Conservation (phyloP, 2,113 vertebrate genomes). For the Tachysurus fulvidraco region DNA sequence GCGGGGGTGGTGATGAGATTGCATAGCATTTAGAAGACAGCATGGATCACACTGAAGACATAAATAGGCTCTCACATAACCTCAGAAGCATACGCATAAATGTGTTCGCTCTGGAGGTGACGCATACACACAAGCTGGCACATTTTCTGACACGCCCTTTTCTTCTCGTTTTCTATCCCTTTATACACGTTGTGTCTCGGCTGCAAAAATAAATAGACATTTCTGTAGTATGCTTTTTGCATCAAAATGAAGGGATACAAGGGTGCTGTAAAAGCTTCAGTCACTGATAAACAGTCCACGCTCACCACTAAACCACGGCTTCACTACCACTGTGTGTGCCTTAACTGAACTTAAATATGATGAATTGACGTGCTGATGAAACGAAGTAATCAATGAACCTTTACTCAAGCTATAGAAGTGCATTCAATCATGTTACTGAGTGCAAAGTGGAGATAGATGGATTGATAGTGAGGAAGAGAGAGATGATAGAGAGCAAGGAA, state of each 20-base stretch:
- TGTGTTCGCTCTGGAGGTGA: not conserved
- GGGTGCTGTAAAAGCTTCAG: constrained; percentile 18
- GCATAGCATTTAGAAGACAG: constrained; percentile 41
- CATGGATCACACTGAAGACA: constrained; percentile 14
- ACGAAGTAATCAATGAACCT: constrained; percentile 27
- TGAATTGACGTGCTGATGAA: constrained; percentile 13
- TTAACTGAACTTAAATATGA: constrained; percentile 46
- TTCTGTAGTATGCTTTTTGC: not conserved
- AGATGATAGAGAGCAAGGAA: not conserved
- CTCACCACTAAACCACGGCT: constrained; percentile 23
- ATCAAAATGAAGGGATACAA: not conserved
- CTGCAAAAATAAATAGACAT: not conserved
- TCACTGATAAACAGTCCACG: constrained; percentile 22
- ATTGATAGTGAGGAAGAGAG: not conserved
- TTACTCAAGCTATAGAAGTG: not conserved
- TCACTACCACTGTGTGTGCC: not conserved
- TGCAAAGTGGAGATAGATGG: not conserved
- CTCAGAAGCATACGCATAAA: not conserved
- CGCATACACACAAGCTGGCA: not conserved
- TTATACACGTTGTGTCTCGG: not conserved
- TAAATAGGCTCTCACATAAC: not conserved
- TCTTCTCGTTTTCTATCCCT: not conserved
- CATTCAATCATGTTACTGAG: constrained; percentile 22
- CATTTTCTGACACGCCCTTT: not conserved
- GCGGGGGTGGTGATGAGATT: not conserved